These are phyloP conservation scores for Acanthis flammea DNA, from an alignment of 2,797 vertebrate genomes.

Conservation along the genomic window DNA sequence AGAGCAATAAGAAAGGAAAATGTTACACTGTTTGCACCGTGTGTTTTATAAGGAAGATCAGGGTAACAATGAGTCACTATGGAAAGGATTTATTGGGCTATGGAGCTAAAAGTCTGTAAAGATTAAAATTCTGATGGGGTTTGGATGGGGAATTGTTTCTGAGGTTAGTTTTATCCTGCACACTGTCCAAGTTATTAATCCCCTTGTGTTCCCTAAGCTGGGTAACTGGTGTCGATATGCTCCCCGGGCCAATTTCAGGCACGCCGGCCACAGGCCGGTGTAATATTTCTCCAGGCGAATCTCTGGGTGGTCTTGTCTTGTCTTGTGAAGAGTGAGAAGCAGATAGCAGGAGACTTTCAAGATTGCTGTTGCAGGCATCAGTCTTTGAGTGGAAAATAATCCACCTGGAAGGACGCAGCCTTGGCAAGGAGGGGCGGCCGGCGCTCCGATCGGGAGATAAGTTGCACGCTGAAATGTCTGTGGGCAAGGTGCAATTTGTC, in stretches of 20 bases:
- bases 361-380: constrained; percentile 61
- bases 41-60: constrained; percentile 47
- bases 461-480: not conserved
- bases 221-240: constrained; percentile 18
- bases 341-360: constrained; percentile 73
- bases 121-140: constrained; percentile 46
- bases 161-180: constrained; percentile 7
- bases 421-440: not conserved
- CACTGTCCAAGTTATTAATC: constrained; percentile 41
- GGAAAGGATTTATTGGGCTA: constrained; percentile 31
- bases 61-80: constrained; percentile 31
- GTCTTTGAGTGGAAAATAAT: constrained; percentile 68
- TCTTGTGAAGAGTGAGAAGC: constrained; percentile 69
- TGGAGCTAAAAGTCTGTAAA: constrained; percentile 46
- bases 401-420: constrained; percentile 64
- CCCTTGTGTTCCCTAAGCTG: constrained; percentile 21
- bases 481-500: constrained; percentile 37
- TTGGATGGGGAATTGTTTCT: not conserved
- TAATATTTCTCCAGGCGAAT: constrained; percentile 66
- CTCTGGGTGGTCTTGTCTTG: constrained; percentile 77
- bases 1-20: constrained; percentile 44
- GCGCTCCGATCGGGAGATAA: not conserved
- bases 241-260: constrained; percentile 55
- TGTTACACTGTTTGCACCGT: constrained; percentile 30
- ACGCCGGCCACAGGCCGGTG: constrained; percentile 30